A percentile compares a stretch with the other conserved stretches of the same genome.
Conservation (phyloP, 2,113 vertebrate species). For the Callopanchax toddi region DNA sequence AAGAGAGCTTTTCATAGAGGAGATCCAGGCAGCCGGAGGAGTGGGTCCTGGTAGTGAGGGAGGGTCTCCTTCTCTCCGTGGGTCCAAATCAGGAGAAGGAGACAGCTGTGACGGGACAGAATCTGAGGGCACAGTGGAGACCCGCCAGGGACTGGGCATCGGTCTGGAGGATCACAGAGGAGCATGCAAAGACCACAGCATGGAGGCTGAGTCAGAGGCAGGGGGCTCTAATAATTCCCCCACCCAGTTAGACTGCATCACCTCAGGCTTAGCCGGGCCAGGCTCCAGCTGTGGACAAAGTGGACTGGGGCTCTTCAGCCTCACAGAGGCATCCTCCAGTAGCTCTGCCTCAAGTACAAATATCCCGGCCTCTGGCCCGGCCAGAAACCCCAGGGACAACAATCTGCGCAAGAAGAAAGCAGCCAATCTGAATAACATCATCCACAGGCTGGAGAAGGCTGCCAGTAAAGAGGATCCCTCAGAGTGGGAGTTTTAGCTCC, state of each 20-base stretch:
- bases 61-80: constrained; percentile 86
- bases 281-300: constrained; percentile 84
- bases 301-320: constrained; percentile 88
- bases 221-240: constrained; percentile 83
- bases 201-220: constrained; percentile 82
- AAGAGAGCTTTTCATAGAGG: constrained; percentile 96
- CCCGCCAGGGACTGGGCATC: constrained; percentile 72
- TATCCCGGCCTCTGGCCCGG: constrained; percentile 79
- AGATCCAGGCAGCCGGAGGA: constrained; percentile 94
- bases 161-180: constrained; percentile 82
- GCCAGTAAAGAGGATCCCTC: constrained; percentile 94
- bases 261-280: constrained; percentile 86
- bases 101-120: constrained; percentile 98
- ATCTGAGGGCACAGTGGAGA: constrained; percentile 87
- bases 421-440: constrained; percentile 98
- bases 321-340: constrained; percentile 85
- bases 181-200: constrained; percentile 77
- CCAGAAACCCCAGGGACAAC: constrained; percentile 93
- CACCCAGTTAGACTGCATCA: constrained; percentile 80
- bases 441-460: constrained; percentile 96
- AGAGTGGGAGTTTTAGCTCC: constrained; percentile 94
- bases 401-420: constrained; percentile 96
- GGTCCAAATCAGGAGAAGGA: constrained; percentile 89
- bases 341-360: constrained; percentile 78
- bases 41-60: constrained; percentile 82